Evolutionary conservation across 2,888 invertebrate genomes (phyloP), one percentile per base, ranked within the genome.

Genomic region (Beris chalybata): DNA sequence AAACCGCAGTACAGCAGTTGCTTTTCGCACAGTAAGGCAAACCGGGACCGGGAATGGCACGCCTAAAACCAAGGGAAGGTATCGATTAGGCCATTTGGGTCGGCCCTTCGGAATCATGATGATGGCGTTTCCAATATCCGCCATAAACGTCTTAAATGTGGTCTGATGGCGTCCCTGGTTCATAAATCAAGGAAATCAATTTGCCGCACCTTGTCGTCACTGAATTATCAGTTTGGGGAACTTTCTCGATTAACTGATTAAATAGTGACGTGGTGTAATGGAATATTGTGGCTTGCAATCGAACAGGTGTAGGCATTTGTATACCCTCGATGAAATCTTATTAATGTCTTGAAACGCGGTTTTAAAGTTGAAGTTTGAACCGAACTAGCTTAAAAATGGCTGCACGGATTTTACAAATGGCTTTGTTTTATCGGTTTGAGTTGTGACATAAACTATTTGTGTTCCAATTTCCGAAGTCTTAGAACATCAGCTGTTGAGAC

Each of bases 151-250:
- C 48, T 15, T 48, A 52, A 52, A n/a, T 15, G n/a, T 48, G 13
- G 15, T 4, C 45, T n/a, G 38, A 61, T 12, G 50, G 38, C 50
- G 50, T 50, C 52, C 22, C 12, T 4, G 32, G 50, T 29, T 61
- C 50, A 61, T 61, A 50, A 61, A 61, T 61, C 61, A 61, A 47
- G 61, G 61, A 61, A 61, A 61, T 61, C 61, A 50, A 61, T 61
- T 61, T 61, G 61, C 61, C 61, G 61, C 61, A 61, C 61, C 61
- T 50, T 61, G 52, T 52, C 61, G 15, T 59, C 48, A 59, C 50
- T 52, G 47, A 50, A 50, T 61, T 61, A 61, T 52, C 61, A 38
- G 61, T 44, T 50, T 15, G 12, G 61, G n/a, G 22, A 38, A 9
- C 38, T 22, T 47, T 52, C 44, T 50, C 61, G 50, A 52, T 61